Conservation (phyloP, 1,140 invertebrate genomes). For the Pogonomyrmex californicus region DNA sequence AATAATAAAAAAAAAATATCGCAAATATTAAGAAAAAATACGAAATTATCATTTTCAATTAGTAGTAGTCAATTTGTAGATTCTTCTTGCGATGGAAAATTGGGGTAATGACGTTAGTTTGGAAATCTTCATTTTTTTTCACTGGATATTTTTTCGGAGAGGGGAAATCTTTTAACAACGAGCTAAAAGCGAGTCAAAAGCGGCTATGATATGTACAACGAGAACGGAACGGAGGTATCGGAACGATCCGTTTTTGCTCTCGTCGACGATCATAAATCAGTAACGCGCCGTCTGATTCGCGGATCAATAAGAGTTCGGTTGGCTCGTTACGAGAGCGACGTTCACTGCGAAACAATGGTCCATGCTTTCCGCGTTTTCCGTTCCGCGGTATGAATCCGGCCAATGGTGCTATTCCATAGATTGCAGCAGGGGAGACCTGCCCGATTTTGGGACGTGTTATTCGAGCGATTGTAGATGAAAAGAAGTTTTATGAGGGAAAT, state of each 20-base stretch:
- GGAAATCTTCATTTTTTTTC: not conserved
- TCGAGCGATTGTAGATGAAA: not conserved
- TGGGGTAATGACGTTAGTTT: not conserved
- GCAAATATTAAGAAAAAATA: not conserved
- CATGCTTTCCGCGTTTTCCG: constrained; percentile 28
- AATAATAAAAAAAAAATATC: not conserved
- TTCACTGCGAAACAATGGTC: constrained; percentile 39
- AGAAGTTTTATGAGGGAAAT: not conserved
- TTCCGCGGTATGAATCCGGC: constrained; percentile 32
- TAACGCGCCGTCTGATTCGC: constrained; percentile 58
- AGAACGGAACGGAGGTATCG: constrained; percentile 6
- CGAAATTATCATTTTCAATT: not conserved
- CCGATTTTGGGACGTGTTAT: constrained; percentile 34
- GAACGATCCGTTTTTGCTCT: constrained; percentile 33
- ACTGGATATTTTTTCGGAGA: not conserved
- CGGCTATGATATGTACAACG: constrained; percentile 18
- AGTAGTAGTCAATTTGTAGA: no score
- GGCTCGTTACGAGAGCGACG: constrained; percentile 45
- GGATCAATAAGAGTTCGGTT: constrained; percentile 51
- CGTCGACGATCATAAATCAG: constrained; percentile 64
- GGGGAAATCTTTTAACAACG: not conserved
- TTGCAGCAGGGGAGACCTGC: not conserved
- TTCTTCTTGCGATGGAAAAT: not conserved
- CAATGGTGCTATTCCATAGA: not conserved
- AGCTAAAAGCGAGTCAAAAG: constrained; percentile 16